phyloP scores from a whole-genome alignment of 2,797 vertebrate genomes.

The Danio jaintianensis region DNA sequence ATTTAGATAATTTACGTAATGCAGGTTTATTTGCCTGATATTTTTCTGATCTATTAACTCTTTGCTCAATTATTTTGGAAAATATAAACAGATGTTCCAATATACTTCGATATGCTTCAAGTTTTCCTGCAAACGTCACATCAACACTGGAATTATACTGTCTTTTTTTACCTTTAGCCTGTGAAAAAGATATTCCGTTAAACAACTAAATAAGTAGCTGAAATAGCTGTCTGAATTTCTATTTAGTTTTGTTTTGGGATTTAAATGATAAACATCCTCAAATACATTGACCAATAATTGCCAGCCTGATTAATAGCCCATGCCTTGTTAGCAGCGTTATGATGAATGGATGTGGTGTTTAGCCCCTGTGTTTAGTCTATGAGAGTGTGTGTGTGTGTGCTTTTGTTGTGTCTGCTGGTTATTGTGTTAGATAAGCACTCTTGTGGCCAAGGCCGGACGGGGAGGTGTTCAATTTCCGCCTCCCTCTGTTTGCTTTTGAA shows the following conservation, averaged over 20 bases:
- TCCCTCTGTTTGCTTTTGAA: constrained; percentile 40
- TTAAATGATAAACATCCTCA: constrained; percentile 9
- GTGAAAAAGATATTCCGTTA: neutral
- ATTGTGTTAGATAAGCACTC: constrained; percentile 37
- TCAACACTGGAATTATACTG: no score
- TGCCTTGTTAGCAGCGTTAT: constrained; percentile 39
- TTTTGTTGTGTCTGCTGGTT: constrained; percentile 39
- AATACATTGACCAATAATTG: constrained; percentile 28
- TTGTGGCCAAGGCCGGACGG: constrained; percentile 28
- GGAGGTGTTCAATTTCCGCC: constrained; percentile 39
- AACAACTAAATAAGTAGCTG: neutral
- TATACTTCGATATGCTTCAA: no score
- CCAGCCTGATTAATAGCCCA: constrained; percentile 51
- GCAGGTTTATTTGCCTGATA: no score
- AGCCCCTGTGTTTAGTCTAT: neutral
- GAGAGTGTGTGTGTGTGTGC: constrained; percentile 37
- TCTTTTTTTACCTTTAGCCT: no score
- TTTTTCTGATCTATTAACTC: no score
- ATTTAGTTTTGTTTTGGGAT: neutral
- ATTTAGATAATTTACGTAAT: no score
- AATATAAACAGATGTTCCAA: no score
- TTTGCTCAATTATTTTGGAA: no score
- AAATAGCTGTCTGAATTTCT: neutral
- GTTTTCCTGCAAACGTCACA: no score
- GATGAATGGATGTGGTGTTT: constrained; percentile 38